These are phyloP conservation scores for Hemitrygon akajei DNA, from an alignment of 2,797 vertebrate genomes.

Conservation along the genomic window DNA sequence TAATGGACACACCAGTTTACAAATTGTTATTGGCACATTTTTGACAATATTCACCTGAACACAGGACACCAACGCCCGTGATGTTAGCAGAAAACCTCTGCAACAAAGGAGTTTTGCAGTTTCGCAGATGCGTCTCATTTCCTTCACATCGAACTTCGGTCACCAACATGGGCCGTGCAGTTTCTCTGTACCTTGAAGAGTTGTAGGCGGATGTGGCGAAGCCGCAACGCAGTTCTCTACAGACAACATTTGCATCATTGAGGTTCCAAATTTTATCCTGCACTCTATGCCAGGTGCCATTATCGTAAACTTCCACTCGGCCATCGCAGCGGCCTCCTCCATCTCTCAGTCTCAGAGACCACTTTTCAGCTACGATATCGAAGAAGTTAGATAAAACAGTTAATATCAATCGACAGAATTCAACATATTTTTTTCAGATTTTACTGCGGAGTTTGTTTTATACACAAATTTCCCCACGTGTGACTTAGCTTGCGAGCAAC, in stretches of 20 bases:
- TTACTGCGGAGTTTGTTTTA: no score
- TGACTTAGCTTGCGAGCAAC: no score
- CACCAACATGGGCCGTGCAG: background rate
- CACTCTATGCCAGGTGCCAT: background rate
- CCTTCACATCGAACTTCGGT: background rate
- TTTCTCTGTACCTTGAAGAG: background rate
- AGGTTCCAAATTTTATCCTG: background rate
- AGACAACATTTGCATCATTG: background rate
- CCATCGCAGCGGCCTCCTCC: conserved; percentile 52
- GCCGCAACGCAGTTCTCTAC: conserved; percentile 17
- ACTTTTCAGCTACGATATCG: no score
- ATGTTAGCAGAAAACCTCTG: background rate
- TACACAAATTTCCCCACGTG: no score
- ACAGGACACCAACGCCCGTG: background rate
- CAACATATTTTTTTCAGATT: no score
- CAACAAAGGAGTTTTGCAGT: background rate
- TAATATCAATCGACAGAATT: no score
- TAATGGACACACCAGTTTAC: no score
- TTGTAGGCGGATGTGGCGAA: background rate
- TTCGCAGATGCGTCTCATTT: background rate
- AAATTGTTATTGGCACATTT: no score
- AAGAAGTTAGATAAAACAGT: no score
- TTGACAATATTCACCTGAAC: conserved; percentile 12
- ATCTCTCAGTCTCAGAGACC: conserved; percentile 1
- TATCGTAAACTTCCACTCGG: conserved; percentile 45